Percentiles rank a stretch among this genome's conserved stretches.
Conservation (phyloP, 2,888 invertebrate genomes). For the Orgyia antiqua region DNA sequence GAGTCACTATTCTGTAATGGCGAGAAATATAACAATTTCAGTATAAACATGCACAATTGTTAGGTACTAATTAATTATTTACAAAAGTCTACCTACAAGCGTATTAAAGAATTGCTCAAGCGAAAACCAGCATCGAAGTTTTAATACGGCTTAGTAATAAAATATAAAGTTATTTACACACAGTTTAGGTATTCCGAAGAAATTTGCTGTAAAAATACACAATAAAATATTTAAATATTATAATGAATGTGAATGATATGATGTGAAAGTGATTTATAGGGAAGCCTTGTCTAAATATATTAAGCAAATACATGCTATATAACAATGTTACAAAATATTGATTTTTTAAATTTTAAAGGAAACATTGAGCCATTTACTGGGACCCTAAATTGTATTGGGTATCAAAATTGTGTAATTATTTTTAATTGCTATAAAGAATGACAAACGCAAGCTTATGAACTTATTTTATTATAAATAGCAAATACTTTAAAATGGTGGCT, state of each 20-base stretch:
- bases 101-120: conserved; percentile 5
- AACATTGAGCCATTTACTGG: no score
- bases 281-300: not conserved
- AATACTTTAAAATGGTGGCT: no score
- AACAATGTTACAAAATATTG: not conserved
- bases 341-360: no score
- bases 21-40: not conserved
- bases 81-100: conserved; percentile 12
- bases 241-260: not conserved
- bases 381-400: no score
- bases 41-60: not conserved
- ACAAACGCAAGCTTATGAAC: no score
- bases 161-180: not conserved
- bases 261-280: not conserved
- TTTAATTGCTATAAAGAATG: no score
- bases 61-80: conserved; percentile 2
- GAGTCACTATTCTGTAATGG: no score
- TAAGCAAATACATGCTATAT: not conserved
- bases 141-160: not conserved
- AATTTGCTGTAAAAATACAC: not conserved
- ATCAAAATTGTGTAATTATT: not conserved
- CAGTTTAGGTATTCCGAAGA: not conserved
- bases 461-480: no score
- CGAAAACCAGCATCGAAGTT: conserved; percentile 1
- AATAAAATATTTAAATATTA: not conserved